Evolutionary conservation across 2,113 vertebrate genomes (phyloP).

Genomic region (Meleagris gallopavo): DNA sequence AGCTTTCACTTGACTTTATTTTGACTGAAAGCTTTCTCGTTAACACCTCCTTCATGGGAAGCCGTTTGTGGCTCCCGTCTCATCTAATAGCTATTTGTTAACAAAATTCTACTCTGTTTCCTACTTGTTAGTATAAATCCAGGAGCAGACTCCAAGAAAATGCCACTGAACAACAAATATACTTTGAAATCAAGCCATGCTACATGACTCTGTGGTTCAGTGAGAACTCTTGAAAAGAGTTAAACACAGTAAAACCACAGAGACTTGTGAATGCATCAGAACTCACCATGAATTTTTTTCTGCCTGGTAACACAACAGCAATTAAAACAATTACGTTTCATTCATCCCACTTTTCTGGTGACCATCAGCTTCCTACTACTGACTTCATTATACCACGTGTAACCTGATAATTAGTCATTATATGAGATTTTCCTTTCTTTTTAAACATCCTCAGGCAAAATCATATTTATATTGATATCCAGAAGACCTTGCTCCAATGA

Average conservation of each 20-base stretch:
- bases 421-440: neutral
- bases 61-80: neutral
- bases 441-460: neutral
- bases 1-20: neutral
- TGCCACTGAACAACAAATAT: neutral
- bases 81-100: neutral
- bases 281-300: neutral
- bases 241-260: neutral
- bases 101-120: neutral
- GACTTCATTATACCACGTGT: neutral
- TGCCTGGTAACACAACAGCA: neutral
- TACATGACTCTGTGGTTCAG: neutral
- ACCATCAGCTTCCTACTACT: neutral
- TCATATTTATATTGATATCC: neutral
- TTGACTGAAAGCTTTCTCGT: neutral
- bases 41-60: neutral
- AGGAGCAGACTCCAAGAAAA: neutral
- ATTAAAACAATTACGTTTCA: neutral
- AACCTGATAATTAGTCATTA: neutral
- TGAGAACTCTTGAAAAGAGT: neutral
- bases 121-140: neutral
- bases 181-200: neutral
- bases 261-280: neutral
- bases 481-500: neutral
- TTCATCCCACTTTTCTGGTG: neutral